These are phyloP conservation scores for Sinocyclocheilus anophthalmus DNA, from an alignment of 2,113 vertebrate species.

Conservation along the genomic window DNA sequence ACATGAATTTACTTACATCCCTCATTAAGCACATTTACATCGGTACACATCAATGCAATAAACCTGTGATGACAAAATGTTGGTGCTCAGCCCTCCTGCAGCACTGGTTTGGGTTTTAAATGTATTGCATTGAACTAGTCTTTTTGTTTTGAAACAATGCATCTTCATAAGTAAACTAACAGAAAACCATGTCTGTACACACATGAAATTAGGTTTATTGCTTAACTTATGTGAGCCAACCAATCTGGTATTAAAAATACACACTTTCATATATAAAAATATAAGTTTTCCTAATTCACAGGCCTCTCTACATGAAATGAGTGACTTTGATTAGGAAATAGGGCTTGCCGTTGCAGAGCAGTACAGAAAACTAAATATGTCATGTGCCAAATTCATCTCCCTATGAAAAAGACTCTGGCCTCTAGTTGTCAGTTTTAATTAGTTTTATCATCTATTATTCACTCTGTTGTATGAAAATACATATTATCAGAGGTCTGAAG, in stretches of 20 bases:
- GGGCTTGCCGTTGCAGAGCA: background rate
- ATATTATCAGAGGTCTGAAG: slow-evolving; percentile 27
- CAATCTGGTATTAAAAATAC: background rate
- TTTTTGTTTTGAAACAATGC: background rate
- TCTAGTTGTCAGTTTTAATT: slow-evolving; percentile 49
- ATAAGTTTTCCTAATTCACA: background rate
- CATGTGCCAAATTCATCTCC: slow-evolving; percentile 27
- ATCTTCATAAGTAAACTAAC: background rate
- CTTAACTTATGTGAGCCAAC: background rate
- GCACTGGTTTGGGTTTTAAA: background rate
- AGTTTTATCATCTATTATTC: slow-evolving; percentile 33
- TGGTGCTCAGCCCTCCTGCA: slow-evolving; percentile 9
- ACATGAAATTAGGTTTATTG: background rate
- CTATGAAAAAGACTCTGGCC: slow-evolving; percentile 24
- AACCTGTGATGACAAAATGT: slow-evolving; percentile 4
- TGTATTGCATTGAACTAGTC: background rate
- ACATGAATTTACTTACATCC: background rate
- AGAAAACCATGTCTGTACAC: background rate
- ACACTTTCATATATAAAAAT: background rate
- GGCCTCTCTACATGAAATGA: background rate
- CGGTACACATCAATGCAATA: background rate
- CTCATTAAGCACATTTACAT: slow-evolving; percentile 19
- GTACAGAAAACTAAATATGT: slow-evolving; percentile 19
- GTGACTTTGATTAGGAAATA: background rate
- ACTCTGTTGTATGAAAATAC: slow-evolving; percentile 42